phyloP scores from a whole-genome alignment of 2,888 invertebrate species.

The Tetheella fluctuosa region DNA sequence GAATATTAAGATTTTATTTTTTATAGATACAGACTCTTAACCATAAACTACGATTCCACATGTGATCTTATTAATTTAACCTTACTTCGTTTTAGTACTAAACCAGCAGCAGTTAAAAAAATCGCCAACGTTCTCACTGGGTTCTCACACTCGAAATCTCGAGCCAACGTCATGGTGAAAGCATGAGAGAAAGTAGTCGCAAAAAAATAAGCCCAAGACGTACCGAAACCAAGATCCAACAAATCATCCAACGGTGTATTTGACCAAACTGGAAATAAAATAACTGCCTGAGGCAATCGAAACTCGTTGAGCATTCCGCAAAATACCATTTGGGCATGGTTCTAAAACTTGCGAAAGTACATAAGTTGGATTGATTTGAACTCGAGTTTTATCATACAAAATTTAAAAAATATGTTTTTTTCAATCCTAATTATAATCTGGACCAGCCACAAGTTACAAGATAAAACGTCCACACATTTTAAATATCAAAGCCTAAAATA shows the following conservation, averaged over 20 bases:
- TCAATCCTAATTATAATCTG: too few relatives aligned
- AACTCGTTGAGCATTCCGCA: background rate
- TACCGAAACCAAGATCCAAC: conserved; percentile 32
- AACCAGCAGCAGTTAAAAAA: background rate
- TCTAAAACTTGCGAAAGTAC: background rate
- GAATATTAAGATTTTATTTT: too few relatives aligned
- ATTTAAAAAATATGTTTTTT: too few relatives aligned
- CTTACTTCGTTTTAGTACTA: too few relatives aligned
- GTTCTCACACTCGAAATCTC: conserved; percentile 42
- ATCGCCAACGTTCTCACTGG: conserved; percentile 20
- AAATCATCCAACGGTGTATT: conserved; percentile 37
- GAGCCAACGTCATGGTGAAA: conserved; percentile 51
- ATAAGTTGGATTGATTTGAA: too few relatives aligned
- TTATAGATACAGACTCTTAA: too few relatives aligned
- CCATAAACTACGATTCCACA: too few relatives aligned
- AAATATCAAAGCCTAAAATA: too few relatives aligned
- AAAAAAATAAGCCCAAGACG: conserved; percentile 41
- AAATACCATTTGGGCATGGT: background rate
- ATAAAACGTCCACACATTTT: too few relatives aligned
- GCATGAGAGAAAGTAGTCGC: conserved; percentile 58
- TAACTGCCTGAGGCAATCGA: conserved; percentile 6
- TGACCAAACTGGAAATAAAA: conserved; percentile 23
- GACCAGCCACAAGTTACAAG: too few relatives aligned
- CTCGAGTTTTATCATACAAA: too few relatives aligned
- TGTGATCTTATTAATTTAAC: too few relatives aligned